Conservation (phyloP, 2,888 invertebrate species). For the Erebia epiphron region DNA sequence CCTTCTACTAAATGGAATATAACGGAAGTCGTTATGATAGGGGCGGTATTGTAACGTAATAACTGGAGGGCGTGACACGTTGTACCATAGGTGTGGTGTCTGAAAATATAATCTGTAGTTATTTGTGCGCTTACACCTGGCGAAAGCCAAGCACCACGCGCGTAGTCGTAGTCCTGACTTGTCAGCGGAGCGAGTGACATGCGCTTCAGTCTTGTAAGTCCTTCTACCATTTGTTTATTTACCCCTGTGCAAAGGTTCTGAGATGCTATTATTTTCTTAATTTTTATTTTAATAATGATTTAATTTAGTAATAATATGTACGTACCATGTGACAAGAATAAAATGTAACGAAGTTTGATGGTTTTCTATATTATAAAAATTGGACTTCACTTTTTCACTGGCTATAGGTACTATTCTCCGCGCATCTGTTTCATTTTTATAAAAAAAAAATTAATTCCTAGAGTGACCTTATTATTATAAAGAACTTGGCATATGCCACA, state of each 20-base stretch:
- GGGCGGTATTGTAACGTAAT: slow-evolving; percentile 8
- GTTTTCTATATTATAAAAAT: too few relatives aligned
- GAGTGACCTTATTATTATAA: too few relatives aligned
- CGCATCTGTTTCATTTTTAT: background rate
- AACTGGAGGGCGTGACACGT: background rate
- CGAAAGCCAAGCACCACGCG: slow-evolving; percentile 55
- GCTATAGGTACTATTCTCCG: too few relatives aligned
- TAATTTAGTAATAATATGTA: too few relatives aligned
- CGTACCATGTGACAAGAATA: too few relatives aligned
- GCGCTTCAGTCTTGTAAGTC: slow-evolving; percentile 60
- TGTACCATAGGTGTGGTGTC: slow-evolving; percentile 32
- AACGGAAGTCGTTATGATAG: slow-evolving; percentile 1
- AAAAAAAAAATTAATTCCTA: background rate
- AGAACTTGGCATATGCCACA: too few relatives aligned
- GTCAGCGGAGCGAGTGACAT: slow-evolving; percentile 52
- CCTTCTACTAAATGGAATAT: background rate
- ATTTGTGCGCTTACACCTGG: slow-evolving; percentile 67
- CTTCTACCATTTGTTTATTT: slow-evolving; percentile 27
- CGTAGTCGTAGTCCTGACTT: slow-evolving; percentile 55
- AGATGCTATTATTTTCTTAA: too few relatives aligned
- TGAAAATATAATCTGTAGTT: slow-evolving; percentile 36
- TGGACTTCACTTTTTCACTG: too few relatives aligned
- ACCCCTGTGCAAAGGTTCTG: background rate
- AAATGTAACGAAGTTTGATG: too few relatives aligned
- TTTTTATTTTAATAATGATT: too few relatives aligned